Evolutionary conservation across 2,113 vertebrate genomes (phyloP).

Genomic region (Tachysurus fulvidraco): DNA sequence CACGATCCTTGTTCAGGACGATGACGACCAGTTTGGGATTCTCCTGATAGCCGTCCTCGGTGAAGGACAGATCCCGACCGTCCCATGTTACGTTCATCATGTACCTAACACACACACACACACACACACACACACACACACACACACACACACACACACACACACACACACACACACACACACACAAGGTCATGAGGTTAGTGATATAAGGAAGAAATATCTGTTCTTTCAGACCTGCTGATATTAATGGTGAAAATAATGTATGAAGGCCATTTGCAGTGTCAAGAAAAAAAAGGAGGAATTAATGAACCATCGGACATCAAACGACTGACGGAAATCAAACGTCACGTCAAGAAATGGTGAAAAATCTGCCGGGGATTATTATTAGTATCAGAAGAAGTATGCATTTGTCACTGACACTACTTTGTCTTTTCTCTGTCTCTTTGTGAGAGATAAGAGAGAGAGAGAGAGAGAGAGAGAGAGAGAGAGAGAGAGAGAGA

Average conservation of each 20-base stretch:
- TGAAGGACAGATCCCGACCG: constrained; percentile 95
- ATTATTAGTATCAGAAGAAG: constrained; percentile 21
- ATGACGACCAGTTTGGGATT: constrained; percentile 93
- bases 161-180: constrained; percentile 47
- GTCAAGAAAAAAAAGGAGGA: constrained; percentile 50
- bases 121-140: constrained; percentile 57
- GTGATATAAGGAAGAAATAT: neutral
- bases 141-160: neutral
- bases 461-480: neutral
- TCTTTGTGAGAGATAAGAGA: neutral
- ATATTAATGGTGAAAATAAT: constrained; percentile 47
- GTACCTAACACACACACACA: constrained; percentile 78
- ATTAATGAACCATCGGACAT: constrained; percentile 60
- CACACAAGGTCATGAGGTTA: constrained; percentile 36
- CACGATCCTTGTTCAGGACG: constrained; percentile 90
- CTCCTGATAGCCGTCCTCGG: constrained; percentile 93
- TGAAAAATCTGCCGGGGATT: constrained; percentile 23
- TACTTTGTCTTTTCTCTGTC: constrained; percentile 19
- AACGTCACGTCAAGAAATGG: constrained; percentile 20
- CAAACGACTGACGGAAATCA: constrained; percentile 53
- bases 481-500: neutral
- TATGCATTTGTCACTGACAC: constrained; percentile 48
- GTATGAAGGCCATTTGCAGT: constrained; percentile 47
- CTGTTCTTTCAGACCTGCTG: constrained; percentile 12
- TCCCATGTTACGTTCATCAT: constrained; percentile 99